Conservation (phyloP, 2,797 vertebrate species). For the Danio tinwini region DNA sequence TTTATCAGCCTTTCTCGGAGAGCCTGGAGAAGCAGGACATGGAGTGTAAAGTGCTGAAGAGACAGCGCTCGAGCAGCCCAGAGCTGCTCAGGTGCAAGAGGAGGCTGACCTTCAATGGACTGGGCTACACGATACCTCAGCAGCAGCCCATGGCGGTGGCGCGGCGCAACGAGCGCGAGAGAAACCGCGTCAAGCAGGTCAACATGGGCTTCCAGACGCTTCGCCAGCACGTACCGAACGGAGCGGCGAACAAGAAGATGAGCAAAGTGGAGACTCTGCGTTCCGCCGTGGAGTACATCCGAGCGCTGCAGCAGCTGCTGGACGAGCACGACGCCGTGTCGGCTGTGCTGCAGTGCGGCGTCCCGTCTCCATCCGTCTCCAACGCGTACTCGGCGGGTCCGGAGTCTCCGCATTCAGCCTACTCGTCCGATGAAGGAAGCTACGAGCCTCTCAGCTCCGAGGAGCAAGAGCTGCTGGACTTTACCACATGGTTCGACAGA, state of each 20-base stretch:
- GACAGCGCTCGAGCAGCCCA: slow-evolving; percentile 71
- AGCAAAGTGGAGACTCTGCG: slow-evolving; percentile 89
- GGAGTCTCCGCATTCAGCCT: slow-evolving; percentile 77
- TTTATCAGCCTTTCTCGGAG: slow-evolving; percentile 50
- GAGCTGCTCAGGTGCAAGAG: slow-evolving; percentile 81
- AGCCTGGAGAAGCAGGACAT: slow-evolving; percentile 30
- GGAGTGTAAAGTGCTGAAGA: slow-evolving; percentile 55
- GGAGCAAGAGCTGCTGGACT: slow-evolving; percentile 80
- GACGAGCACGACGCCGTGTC: slow-evolving; percentile 79
- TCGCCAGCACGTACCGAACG: slow-evolving; percentile 84
- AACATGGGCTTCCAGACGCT: slow-evolving; percentile 88
- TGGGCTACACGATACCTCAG: slow-evolving; percentile 60
- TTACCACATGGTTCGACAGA: slow-evolving; percentile 82
- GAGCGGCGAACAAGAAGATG: slow-evolving; percentile 84
- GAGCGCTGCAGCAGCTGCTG: slow-evolving; percentile 82
- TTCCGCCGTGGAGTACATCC: slow-evolving; percentile 87
- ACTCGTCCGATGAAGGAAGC: slow-evolving; percentile 80
- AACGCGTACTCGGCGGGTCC: slow-evolving; percentile 71
- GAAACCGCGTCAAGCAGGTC: slow-evolving; percentile 85
- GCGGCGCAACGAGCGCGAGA: slow-evolving; percentile 84
- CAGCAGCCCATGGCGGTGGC: slow-evolving; percentile 74
- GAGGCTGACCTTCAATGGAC: slow-evolving; percentile 68
- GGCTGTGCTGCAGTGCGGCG: slow-evolving; percentile 66
- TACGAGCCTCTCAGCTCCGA: slow-evolving; percentile 79
- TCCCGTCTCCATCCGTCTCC: slow-evolving; percentile 63